A percentile compares a stretch with the other conserved stretches of the same genome.
Evolutionary conservation across 2,797 vertebrate species (phyloP).

Genomic region (Neosilurus mollespiculum): DNA sequence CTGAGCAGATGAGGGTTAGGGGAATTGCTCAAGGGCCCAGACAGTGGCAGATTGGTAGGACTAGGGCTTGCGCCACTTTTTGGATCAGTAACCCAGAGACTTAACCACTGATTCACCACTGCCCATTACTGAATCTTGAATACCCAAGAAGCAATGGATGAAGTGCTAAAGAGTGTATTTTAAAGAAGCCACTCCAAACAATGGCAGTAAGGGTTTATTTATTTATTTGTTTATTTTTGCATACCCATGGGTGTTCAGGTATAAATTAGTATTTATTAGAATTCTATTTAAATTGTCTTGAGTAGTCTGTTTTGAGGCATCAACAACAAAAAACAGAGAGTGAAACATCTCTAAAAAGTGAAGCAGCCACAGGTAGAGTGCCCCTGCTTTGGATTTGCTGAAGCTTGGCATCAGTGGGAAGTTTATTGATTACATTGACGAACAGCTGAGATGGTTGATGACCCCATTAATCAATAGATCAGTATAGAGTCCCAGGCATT

Average conservation of each 20-base stretch:
- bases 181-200: too few species aligned
- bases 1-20: too few species aligned
- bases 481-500: neutral
- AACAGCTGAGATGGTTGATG: neutral
- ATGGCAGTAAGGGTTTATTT: neutral
- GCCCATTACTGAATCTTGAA: neutral
- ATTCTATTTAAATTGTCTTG: neutral
- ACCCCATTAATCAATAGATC: neutral
- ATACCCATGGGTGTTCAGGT: neutral
- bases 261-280: neutral
- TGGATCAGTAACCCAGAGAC: too few species aligned
- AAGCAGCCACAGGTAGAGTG: too few species aligned
- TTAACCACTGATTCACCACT: too few species aligned
- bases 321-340: neutral
- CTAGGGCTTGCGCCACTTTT: too few species aligned
- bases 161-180: neutral
- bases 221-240: too few species aligned
- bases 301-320: neutral
- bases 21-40: too few species aligned
- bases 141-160: neutral
- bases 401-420: neutral
- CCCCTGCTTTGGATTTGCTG: neutral
- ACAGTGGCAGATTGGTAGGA: too few species aligned
- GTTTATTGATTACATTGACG: too few species aligned
- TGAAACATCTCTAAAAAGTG: too few species aligned